Conservation (phyloP, 2,797 vertebrate genomes). For the Bradypodion ventrale region DNA sequence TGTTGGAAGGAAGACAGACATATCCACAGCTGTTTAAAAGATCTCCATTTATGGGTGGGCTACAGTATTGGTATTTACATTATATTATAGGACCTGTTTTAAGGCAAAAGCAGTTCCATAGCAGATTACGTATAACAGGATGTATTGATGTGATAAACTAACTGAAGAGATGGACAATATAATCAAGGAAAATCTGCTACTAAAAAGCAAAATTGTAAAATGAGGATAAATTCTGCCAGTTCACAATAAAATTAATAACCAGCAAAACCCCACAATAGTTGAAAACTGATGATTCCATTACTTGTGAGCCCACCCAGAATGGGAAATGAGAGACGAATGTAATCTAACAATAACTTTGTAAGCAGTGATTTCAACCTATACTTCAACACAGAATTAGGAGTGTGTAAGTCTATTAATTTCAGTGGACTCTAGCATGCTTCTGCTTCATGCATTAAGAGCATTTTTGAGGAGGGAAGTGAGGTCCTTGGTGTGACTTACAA, state of each 20-base stretch:
- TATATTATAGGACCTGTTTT: background rate
- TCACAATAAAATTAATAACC: background rate
- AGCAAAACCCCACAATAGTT: background rate
- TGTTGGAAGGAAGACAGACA: conserved; percentile 15
- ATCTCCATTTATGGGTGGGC: background rate
- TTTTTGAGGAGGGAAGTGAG: too few species aligned
- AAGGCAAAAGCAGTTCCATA: background rate
- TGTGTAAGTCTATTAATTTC: background rate
- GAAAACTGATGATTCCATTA: background rate
- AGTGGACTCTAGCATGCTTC: background rate
- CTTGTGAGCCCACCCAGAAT: background rate
- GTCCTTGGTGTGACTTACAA: too few species aligned
- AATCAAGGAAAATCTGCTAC: background rate
- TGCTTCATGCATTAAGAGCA: background rate
- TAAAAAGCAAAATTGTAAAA: background rate
- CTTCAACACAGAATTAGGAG: background rate
- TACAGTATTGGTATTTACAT: conserved; percentile 4
- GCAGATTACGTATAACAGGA: background rate
- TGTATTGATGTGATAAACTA: background rate
- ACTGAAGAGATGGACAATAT: background rate
- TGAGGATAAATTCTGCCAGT: background rate
- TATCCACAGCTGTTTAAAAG: conserved; percentile 13
- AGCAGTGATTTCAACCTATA: background rate
- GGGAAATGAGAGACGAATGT: background rate
- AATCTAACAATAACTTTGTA: background rate